A percentile compares a stretch with the other conserved stretches of the same genome.
These are phyloP conservation scores for Thripadectes ignobilis DNA, from an alignment of 2,797 vertebrate species.

Conservation along the genomic window DNA sequence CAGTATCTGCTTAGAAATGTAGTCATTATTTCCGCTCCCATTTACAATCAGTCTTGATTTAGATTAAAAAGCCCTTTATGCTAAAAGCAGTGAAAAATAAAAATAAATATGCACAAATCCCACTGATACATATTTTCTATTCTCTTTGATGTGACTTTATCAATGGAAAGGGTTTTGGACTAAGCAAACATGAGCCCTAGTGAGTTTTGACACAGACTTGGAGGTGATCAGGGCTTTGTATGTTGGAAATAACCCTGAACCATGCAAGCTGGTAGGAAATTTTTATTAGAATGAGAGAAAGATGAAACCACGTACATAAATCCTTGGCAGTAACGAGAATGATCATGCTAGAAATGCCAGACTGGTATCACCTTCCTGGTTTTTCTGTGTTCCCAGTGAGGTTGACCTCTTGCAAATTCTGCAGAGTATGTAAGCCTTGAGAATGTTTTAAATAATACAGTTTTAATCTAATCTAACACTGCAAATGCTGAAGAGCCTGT, in stretches of 20 bases:
- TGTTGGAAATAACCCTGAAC: background rate
- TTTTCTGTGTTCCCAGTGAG: constrained; percentile 85
- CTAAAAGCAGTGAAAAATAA: background rate
- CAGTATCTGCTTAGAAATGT: background rate
- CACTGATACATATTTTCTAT: background rate
- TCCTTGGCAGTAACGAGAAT: background rate
- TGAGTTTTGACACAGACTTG: background rate
- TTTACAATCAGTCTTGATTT: background rate
- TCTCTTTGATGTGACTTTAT: background rate
- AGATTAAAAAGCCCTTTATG: background rate
- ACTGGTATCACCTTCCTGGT: constrained; percentile 78
- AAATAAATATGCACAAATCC: background rate
- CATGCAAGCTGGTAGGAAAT: background rate
- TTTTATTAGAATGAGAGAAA: background rate
- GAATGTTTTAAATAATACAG: constrained; percentile 51
- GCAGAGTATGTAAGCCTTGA: constrained; percentile 79
- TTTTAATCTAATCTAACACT: constrained; percentile 47
- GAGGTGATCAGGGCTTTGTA: background rate
- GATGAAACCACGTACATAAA: background rate
- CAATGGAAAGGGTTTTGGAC: background rate
- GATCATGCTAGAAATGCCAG: background rate
- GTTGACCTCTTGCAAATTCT: constrained; percentile 86
- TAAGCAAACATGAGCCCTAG: background rate
- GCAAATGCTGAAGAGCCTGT: constrained; percentile 14
- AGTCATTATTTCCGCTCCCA: background rate